These are phyloP conservation scores for Orius insidiosus DNA, from an alignment of 1,140 invertebrate genomes.

Conservation along the genomic window DNA sequence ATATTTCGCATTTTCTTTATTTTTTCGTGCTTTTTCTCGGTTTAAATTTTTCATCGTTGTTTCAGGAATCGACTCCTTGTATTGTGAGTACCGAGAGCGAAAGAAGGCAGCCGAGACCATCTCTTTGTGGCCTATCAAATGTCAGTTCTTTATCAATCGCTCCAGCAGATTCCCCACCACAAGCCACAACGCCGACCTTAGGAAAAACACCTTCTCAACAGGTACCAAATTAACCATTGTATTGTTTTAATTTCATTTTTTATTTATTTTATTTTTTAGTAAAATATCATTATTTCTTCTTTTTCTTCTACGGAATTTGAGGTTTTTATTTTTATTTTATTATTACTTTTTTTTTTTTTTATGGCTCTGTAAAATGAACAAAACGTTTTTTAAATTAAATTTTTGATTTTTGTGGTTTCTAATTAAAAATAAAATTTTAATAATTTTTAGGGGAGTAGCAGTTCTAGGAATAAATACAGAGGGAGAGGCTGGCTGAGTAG, in stretches of 20 bases:
- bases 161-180: slow-evolving; percentile 50
- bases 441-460: slow-evolving; percentile 6
- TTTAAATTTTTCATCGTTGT: neutral
- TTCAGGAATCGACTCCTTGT: slow-evolving; percentile 8
- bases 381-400: too few relatives aligned
- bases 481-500: slow-evolving; percentile 38
- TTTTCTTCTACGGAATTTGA: too few relatives aligned
- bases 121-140: slow-evolving; percentile 16
- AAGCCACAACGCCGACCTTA: slow-evolving; percentile 56
- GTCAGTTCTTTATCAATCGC: slow-evolving; percentile 21
- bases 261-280: slow-evolving; percentile 16
- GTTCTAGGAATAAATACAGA: slow-evolving; percentile 12
- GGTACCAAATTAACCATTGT: slow-evolving; percentile 16
- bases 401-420: too few relatives aligned
- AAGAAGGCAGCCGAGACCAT: slow-evolving; percentile 16
- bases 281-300: slow-evolving; percentile 1
- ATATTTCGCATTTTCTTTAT: neutral
- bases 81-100: slow-evolving; percentile 17
- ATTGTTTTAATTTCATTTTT: slow-evolving; percentile 15
- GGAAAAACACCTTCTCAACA: slow-evolving; percentile 36
- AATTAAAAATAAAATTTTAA: too few relatives aligned
- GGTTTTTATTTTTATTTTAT: neutral
- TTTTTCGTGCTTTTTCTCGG: neutral
- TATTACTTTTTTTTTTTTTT: too few relatives aligned
- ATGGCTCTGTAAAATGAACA: too few relatives aligned